Conservation (phyloP, 1,140 invertebrate species). For the Microplitis demolitor region DNA sequence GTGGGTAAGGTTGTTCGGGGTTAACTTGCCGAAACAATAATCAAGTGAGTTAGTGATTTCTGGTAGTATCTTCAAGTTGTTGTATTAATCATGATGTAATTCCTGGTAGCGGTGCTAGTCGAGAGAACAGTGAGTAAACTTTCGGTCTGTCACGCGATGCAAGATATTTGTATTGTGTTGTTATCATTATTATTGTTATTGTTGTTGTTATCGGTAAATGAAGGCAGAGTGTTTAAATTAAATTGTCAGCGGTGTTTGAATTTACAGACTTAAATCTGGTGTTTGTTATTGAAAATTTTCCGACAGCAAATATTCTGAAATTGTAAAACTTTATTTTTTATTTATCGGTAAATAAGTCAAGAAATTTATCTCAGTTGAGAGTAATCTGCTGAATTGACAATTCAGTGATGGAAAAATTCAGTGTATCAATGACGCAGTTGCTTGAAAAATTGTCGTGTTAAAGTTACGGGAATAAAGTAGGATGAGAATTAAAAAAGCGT, state of each 20-base stretch:
- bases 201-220: background rate
- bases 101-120: background rate
- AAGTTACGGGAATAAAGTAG: too few species aligned
- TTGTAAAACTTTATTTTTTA: too few species aligned
- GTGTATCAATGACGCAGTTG: background rate
- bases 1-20: too few species aligned
- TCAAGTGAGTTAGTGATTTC: background rate
- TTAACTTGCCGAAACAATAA: background rate
- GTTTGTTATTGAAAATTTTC: too few species aligned
- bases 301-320: too few species aligned
- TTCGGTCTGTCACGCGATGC: slow-evolving; percentile 17
- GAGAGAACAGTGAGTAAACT: slow-evolving; percentile 13
- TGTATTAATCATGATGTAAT: background rate
- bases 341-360: too few species aligned
- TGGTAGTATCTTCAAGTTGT: background rate
- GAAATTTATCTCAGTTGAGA: background rate
- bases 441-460: too few species aligned
- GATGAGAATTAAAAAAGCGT: background rate
- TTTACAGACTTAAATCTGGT: too few species aligned
- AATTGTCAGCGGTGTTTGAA: too few species aligned
- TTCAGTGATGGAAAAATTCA: background rate
- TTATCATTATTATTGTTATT: background rate
- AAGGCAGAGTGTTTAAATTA: too few species aligned
- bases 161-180: background rate
- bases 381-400: slow-evolving; percentile 19